Conservation (phyloP, 1,140 invertebrate genomes). For the Cataglyphis hispanica region DNA sequence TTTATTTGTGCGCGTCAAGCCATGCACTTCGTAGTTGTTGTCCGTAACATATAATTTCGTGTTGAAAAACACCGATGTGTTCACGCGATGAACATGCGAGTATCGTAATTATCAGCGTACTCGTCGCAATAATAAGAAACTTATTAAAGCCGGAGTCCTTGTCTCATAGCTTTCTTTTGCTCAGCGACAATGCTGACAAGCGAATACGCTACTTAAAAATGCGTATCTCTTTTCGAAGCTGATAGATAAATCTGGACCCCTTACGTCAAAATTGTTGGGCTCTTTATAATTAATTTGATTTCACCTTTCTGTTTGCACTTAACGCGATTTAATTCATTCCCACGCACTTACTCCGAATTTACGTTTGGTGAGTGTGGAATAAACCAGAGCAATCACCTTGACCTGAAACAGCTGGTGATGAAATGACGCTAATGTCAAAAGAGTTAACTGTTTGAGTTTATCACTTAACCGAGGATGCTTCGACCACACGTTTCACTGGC, state of each 20-base stretch:
- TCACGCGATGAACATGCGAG: conserved; percentile 65
- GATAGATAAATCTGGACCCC: conserved; percentile 6
- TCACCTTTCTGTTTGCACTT: conserved; percentile 61
- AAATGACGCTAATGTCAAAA: neutral
- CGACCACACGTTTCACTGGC: conserved; percentile 26
- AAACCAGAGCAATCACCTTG: neutral
- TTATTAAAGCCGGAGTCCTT: conserved; percentile 74
- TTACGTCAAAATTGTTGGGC: conserved; percentile 35
- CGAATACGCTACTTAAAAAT: neutral
- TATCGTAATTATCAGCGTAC: conserved; percentile 74
- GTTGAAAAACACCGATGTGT: conserved; percentile 68
- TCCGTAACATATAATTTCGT: conserved; percentile 67
- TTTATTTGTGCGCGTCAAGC: conserved; percentile 77
- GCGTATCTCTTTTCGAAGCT: neutral
- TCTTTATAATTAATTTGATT: conserved; percentile 52
- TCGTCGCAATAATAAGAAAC: conserved; percentile 78
- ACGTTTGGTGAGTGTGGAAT: neutral
- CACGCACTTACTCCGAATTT: conserved; percentile 43
- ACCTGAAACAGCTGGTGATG: neutral
- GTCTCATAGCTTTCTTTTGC: conserved; percentile 46
- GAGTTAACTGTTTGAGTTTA: neutral
- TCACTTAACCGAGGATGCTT: neutral
- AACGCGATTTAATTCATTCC: conserved; percentile 54
- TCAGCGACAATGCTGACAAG: neutral
- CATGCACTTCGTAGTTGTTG: conserved; percentile 64